Percentiles rank a stretch among this genome's conserved stretches.
These are phyloP conservation scores for Heliocidaris erythrogramma DNA, from an alignment of 35 echinoderm and acorn worm genomes.

Conservation along the genomic window DNA sequence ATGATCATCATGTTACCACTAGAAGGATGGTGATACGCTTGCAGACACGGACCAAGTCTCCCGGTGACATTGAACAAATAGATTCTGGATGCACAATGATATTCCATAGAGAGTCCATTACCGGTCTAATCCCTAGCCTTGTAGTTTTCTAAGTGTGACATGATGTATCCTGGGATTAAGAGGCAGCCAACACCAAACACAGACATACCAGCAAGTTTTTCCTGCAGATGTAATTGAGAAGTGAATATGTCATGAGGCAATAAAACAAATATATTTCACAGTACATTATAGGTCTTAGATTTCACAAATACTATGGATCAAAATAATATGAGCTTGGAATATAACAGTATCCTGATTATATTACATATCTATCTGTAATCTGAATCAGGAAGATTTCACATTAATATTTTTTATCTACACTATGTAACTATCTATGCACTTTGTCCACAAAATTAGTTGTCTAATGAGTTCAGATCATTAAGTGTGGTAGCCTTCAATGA, in stretches of 20 bases:
- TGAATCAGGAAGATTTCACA: no score
- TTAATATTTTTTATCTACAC: no score
- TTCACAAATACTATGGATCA: no score
- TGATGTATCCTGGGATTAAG: conserved; percentile 36
- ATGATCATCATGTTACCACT: neutral
- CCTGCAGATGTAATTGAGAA: neutral
- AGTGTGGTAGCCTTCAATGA: no score
- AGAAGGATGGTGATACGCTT: neutral
- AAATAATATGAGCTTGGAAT: no score
- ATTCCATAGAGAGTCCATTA: neutral
- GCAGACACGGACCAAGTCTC: neutral
- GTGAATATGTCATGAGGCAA: neutral
- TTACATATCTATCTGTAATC: no score
- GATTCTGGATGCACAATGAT: conserved; percentile 10
- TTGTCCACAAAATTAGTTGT: no score
- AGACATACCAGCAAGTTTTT: conserved; percentile 5
- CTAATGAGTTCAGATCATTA: no score
- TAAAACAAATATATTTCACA: no score
- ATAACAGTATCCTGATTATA: no score
- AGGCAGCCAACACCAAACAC: conserved; percentile 17
- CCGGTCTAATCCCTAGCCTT: neutral
- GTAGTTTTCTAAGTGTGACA: conserved; percentile 35
- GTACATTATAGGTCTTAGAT: no score
- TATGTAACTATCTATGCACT: no score
- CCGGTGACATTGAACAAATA: neutral